Evolutionary conservation across 2,797 vertebrate genomes (phyloP).

Genomic region (Crocodylus rhombifer): DNA sequence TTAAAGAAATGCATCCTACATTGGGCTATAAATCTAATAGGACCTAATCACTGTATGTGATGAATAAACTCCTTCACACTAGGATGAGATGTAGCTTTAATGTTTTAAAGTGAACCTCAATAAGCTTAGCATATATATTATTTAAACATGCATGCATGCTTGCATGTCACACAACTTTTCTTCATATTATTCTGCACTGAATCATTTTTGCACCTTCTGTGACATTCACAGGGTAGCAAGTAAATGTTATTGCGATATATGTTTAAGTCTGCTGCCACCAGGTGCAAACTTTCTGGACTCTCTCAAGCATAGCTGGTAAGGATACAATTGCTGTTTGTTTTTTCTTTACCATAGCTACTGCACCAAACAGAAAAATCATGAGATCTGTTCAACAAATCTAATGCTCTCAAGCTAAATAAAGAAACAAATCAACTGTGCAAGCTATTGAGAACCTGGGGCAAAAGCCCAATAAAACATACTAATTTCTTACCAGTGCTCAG

Average conservation of each 20-base stretch:
- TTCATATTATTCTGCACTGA: background rate
- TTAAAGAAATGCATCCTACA: background rate
- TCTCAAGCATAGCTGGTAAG: background rate
- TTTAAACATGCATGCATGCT: background rate
- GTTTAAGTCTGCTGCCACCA: background rate
- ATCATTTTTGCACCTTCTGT: background rate
- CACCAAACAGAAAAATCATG: background rate
- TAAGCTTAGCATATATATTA: background rate
- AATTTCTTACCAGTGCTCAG: background rate
- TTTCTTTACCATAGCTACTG: background rate
- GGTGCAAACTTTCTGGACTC: background rate
- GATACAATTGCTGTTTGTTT: background rate
- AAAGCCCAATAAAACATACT: background rate
- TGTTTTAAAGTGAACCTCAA: background rate
- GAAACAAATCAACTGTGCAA: rapidly evolving
- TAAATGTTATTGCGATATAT: rapidly evolving
- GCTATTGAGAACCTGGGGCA: background rate
- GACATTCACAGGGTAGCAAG: background rate
- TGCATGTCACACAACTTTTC: background rate
- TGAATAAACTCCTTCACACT: background rate
- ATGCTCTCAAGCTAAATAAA: background rate
- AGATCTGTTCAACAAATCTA: background rate
- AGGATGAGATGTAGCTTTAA: background rate
- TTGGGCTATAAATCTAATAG: background rate
- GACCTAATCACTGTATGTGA: background rate